A percentile compares a stretch with the other conserved stretches of the same genome.
Evolutionary conservation across 2,888 invertebrate genomes (phyloP).

Genomic region (Altica lythri): DNA sequence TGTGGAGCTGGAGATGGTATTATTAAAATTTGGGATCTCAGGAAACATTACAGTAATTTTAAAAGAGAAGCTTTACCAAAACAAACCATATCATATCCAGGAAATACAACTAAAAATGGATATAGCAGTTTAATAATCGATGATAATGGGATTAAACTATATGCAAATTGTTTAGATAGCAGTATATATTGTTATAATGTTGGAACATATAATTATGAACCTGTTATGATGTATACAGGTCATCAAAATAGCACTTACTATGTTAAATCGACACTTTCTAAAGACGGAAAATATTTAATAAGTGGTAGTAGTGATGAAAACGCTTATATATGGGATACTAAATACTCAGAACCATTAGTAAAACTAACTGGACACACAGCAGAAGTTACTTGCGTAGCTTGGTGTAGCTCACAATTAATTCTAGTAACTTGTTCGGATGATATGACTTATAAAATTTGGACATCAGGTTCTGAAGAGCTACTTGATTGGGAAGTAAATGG

Average conservation of each 20-base stretch:
- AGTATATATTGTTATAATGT: slow-evolving; percentile 85
- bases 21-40: slow-evolving; percentile 78
- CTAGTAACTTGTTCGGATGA: slow-evolving; percentile 86
- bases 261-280: slow-evolving; percentile 80
- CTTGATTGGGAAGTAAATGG: slow-evolving; percentile 48
- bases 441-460: slow-evolving; percentile 77
- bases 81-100: slow-evolving; percentile 73
- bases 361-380: slow-evolving; percentile 76
- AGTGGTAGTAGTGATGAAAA: slow-evolving; percentile 88
- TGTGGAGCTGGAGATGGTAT: slow-evolving; percentile 86
- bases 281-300: slow-evolving; percentile 78
- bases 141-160: slow-evolving; percentile 69
- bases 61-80: slow-evolving; percentile 74
- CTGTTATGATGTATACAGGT: slow-evolving; percentile 70
- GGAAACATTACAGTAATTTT: slow-evolving; percentile 76
- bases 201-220: slow-evolving; percentile 68
- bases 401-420: slow-evolving; percentile 68
- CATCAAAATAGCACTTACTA: slow-evolving; percentile 83
- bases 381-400: slow-evolving; percentile 87
- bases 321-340: slow-evolving; percentile 85
- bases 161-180: slow-evolving; percentile 87
- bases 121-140: slow-evolving; percentile 81
- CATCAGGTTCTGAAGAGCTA: slow-evolving; percentile 62
- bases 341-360: slow-evolving; percentile 68
- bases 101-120: slow-evolving; percentile 71